Percentiles rank a stretch among this genome's conserved stretches.
Evolutionary conservation across 2,888 invertebrate genomes (phyloP).

Genomic region (Limenitis arthemis): DNA sequence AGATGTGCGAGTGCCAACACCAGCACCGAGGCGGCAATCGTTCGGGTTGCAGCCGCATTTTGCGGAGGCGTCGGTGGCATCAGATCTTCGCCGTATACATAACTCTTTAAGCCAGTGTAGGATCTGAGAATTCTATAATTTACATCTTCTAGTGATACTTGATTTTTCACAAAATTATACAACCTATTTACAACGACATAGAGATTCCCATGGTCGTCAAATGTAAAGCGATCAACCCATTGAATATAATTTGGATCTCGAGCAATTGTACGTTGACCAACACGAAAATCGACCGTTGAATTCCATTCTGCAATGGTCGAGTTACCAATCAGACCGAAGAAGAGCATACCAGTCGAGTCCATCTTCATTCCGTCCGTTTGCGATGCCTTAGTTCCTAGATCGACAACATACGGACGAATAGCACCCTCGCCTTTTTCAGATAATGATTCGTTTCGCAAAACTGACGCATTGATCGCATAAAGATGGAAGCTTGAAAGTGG

Average conservation of each 20-base stretch:
- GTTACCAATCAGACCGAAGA: slow-evolving; percentile 78
- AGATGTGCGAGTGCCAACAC: slow-evolving; percentile 49
- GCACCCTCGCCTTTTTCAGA: slow-evolving; percentile 44
- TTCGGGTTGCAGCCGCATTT: slow-evolving; percentile 42
- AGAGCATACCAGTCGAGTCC: slow-evolving; percentile 78
- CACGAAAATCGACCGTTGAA: slow-evolving; percentile 68
- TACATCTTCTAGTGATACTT: slow-evolving; percentile 69
- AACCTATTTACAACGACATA: slow-evolving; percentile 79
- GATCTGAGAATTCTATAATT: slow-evolving; percentile 79
- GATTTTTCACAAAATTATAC: slow-evolving; percentile 75
- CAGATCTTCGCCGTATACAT: slow-evolving; percentile 69
- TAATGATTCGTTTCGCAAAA: slow-evolving; percentile 70
- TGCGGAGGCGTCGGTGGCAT: slow-evolving; percentile 25
- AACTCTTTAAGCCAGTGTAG: slow-evolving; percentile 74
- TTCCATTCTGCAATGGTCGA: slow-evolving; percentile 82
- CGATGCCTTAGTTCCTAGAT: slow-evolving; percentile 75
- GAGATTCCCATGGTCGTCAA: slow-evolving; percentile 76
- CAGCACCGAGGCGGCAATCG: slow-evolving; percentile 41
- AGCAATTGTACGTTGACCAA: slow-evolving; percentile 76
- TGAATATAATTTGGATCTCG: slow-evolving; percentile 78
- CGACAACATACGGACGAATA: slow-evolving; percentile 64
- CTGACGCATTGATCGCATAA: slow-evolving; percentile 75
- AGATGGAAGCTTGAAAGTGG: slow-evolving; percentile 79
- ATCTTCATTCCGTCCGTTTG: slow-evolving; percentile 84
- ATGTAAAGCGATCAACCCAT: slow-evolving; percentile 81